phyloP scores from a whole-genome alignment of 2,888 invertebrate genomes.

The Agrotis clavis region DNA sequence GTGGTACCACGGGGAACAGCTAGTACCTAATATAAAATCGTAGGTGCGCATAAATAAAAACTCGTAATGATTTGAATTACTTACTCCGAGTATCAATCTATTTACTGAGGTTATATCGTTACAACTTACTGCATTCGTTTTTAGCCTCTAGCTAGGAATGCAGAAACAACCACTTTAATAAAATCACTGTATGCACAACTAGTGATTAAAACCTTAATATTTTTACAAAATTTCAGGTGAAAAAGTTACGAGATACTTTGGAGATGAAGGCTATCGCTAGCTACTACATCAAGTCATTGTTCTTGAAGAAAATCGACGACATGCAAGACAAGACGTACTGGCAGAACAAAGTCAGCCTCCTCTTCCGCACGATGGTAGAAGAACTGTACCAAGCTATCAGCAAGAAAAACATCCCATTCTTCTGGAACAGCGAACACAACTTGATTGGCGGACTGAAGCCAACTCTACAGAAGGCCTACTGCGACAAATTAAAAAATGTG shows the following conservation, averaged over 20 bases:
- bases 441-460: conserved; percentile 79
- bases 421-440: conserved; percentile 82
- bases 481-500: conserved; percentile 79
- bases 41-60: too few species aligned
- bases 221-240: conserved; percentile 74
- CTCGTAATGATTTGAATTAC: too few species aligned
- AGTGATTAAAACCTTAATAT: neutral
- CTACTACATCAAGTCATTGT: conserved; percentile 91
- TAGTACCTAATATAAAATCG: too few species aligned
- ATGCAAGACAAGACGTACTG: conserved; percentile 79
- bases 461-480: conserved; percentile 75
- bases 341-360: conserved; percentile 77
- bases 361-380: conserved; percentile 80
- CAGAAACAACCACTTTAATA: too few species aligned
- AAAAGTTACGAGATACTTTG: conserved; percentile 89
- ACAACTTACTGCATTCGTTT: too few species aligned
- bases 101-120: too few species aligned
- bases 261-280: conserved; percentile 87
- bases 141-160: too few species aligned
- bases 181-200: too few species aligned
- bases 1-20: too few species aligned
- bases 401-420: conserved; percentile 79
- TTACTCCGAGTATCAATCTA: too few species aligned
- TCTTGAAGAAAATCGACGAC: conserved; percentile 83
- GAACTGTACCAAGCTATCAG: conserved; percentile 76